Percentiles rank a stretch among this genome's conserved stretches.
phyloP scores from a whole-genome alignment of 2,113 vertebrate genomes.

The Nesogale talazaci region DNA sequence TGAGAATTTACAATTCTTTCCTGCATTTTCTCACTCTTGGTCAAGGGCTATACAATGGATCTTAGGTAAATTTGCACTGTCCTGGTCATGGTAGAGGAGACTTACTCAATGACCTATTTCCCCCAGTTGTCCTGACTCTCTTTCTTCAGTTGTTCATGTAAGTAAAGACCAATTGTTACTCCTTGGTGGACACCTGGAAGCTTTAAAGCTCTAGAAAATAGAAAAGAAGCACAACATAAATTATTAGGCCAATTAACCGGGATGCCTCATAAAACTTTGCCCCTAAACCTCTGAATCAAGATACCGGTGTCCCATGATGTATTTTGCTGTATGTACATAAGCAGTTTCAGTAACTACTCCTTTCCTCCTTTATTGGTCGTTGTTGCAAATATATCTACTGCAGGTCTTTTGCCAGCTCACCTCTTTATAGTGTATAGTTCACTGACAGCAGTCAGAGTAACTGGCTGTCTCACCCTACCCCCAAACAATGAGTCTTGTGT shows the following conservation, averaged over 20 bases:
- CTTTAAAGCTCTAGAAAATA: neutral
- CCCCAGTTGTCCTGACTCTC: neutral
- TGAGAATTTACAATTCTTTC: neutral
- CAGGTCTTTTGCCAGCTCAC: neutral
- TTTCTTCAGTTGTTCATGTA: neutral
- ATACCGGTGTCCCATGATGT: neutral
- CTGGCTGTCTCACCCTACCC: no score
- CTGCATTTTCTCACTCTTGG: neutral
- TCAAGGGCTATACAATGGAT: neutral
- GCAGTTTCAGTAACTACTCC: neutral
- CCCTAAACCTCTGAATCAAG: neutral
- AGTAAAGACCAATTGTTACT: neutral
- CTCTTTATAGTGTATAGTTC: neutral
- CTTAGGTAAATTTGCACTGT: neutral
- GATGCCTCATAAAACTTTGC: neutral
- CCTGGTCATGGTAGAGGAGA: neutral
- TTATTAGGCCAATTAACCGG: neutral
- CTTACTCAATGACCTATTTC: neutral
- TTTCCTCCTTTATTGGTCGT: neutral
- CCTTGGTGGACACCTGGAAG: neutral
- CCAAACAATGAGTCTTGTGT: no score
- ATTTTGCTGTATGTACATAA: neutral
- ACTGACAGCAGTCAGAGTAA: no score
- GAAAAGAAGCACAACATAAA: neutral
- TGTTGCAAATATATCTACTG: neutral